These are phyloP conservation scores for Trachelus iudaicus DNA, from an alignment of 2,888 invertebrate species.

Conservation along the genomic window DNA sequence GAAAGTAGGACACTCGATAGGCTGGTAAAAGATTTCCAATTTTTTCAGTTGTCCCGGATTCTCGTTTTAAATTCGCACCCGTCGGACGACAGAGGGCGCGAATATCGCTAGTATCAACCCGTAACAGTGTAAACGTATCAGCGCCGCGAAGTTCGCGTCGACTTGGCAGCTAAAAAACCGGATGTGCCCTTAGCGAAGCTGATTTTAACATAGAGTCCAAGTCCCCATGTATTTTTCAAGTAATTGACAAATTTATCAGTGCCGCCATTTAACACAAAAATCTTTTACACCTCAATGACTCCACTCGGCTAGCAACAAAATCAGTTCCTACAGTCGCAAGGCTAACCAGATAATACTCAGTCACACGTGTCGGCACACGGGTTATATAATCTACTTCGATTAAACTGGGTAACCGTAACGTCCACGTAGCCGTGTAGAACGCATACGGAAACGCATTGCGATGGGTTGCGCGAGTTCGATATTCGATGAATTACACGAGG, in stretches of 20 bases:
- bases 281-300: not conserved
- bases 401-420: not conserved
- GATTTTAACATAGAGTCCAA: not conserved
- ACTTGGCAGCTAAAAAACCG: not conserved
- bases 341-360: not conserved
- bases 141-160: not conserved
- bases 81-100: not conserved
- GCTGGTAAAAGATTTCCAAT: conserved; percentile 1
- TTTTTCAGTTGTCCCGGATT: not conserved
- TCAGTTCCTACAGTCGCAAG: not conserved
- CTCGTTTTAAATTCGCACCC: not conserved
- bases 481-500: not conserved
- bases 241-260: not conserved
- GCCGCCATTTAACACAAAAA: not conserved
- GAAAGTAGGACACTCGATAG: conserved; percentile 38
- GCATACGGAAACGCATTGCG: not conserved
- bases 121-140: not conserved
- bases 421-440: not conserved
- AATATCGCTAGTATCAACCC: not conserved
- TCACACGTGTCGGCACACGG: not conserved
- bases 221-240: not conserved
- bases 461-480: not conserved
- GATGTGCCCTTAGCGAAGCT: not conserved
- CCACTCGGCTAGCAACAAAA: not conserved
- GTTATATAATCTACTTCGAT: not conserved